phyloP scores from a whole-genome alignment of 2,113 vertebrate genomes.

The Ctenomys sociabilis region DNA sequence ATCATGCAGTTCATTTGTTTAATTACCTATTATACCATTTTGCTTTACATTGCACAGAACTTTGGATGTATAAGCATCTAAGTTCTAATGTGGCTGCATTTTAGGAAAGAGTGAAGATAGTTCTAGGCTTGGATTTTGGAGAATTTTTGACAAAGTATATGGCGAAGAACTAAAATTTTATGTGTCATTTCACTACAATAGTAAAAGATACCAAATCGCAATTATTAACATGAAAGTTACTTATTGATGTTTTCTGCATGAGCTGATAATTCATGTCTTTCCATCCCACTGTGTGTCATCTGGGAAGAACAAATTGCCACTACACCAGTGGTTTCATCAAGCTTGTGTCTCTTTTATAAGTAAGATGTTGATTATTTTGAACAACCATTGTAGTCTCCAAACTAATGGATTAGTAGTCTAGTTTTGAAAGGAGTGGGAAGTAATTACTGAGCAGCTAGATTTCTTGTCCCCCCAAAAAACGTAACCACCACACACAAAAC shows the following conservation, averaged over 20 bases:
- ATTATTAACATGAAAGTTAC: not conserved
- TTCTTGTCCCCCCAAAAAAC: not conserved
- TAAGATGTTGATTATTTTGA: constrained; percentile 21
- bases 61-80: not conserved
- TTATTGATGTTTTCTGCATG: not conserved
- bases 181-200: not conserved
- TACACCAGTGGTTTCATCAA: not conserved
- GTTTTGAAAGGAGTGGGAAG: not conserved
- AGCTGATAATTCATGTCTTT: not conserved
- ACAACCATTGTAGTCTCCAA: not conserved
- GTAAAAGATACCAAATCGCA: not conserved
- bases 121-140: not conserved
- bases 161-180: not conserved
- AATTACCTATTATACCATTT: not conserved
- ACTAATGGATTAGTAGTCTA: not conserved
- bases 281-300: not conserved
- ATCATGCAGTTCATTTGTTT: not conserved
- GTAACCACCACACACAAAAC: not conserved
- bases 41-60: not conserved
- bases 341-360: not conserved
- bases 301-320: not conserved
- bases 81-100: not conserved
- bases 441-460: constrained; percentile 36
- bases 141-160: not conserved
- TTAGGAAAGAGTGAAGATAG: not conserved